Conservation (phyloP, 2,113 vertebrate species). For the Okapia johnstoni region DNA sequence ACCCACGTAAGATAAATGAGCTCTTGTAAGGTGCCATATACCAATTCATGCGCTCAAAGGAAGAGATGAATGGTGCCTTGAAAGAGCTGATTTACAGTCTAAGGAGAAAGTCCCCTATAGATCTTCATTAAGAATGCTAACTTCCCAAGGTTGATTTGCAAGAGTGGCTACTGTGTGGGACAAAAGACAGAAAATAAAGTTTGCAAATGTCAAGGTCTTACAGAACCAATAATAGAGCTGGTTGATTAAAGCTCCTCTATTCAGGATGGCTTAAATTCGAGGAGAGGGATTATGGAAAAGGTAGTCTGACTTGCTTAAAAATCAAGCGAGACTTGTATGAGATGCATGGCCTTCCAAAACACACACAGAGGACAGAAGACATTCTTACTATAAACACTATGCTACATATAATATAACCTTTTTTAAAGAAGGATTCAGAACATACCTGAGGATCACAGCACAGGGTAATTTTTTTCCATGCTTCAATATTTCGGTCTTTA, state of each 20-base stretch:
- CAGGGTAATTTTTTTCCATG: background rate
- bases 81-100: constrained; percentile 72
- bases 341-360: background rate
- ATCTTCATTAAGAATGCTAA: constrained; percentile 77
- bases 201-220: constrained; percentile 72
- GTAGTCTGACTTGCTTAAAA: background rate
- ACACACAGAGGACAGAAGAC: background rate
- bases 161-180: constrained; percentile 59
- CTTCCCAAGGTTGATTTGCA: constrained; percentile 75
- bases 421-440: constrained; percentile 2
- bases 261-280: background rate
- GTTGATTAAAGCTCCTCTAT: constrained; percentile 29
- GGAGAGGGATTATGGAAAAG: background rate
- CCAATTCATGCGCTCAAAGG: constrained; percentile 60
- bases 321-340: background rate
- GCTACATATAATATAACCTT: background rate
- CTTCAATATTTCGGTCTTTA: background rate
- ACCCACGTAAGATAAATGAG: constrained; percentile 68
- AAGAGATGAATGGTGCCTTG: constrained; percentile 66
- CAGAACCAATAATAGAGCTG: constrained; percentile 32
- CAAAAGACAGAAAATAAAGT: constrained; percentile 68
- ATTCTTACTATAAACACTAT: background rate
- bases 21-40: constrained; percentile 53
- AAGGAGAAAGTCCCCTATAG: constrained; percentile 61
- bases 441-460: background rate